Percentiles rank a stretch among this genome's conserved stretches.
Conservation (phyloP, 2,888 invertebrate genomes). For the Hofmannophila pseudospretella region DNA sequence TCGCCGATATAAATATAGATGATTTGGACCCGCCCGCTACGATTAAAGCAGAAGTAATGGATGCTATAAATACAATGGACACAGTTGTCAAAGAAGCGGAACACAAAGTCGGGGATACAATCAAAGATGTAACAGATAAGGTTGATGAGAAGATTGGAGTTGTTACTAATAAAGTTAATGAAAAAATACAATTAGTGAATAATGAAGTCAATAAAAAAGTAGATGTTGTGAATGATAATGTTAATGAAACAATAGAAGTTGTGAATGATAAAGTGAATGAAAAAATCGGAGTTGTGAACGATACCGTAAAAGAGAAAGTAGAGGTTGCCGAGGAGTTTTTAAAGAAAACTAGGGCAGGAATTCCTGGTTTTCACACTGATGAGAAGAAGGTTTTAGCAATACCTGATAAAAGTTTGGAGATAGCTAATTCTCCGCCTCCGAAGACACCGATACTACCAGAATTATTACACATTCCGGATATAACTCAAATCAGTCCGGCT, state of each 20-base stretch:
- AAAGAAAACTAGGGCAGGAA: conserved; percentile 47
- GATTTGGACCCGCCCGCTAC: conserved; percentile 28
- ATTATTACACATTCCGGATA: conserved; percentile 58
- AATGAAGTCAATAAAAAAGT: conserved; percentile 41
- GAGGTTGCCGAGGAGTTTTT: conserved; percentile 54
- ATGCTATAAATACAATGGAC: conserved; percentile 38
- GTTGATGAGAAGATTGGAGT: conserved; percentile 48
- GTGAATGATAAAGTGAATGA: conserved; percentile 22
- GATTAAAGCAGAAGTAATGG: conserved; percentile 26
- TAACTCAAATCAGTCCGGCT: conserved; percentile 59
- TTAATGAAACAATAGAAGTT: conserved; percentile 47
- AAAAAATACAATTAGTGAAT: conserved; percentile 33
- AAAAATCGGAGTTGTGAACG: conserved; percentile 16
- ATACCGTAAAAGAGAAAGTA: conserved; percentile 40
- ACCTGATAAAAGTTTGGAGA: conserved; percentile 51
- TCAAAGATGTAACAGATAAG: conserved; percentile 20
- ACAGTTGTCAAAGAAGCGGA: conserved; percentile 27
- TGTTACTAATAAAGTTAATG: conserved; percentile 21
- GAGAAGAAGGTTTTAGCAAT: conserved; percentile 49
- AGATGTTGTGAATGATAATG: conserved; percentile 37
- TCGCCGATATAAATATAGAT: conserved; percentile 48
- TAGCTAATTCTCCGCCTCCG: conserved; percentile 62
- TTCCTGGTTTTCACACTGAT: conserved; percentile 45
- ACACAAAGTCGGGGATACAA: conserved; percentile 9
- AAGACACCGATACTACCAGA: conserved; percentile 65